These are phyloP conservation scores for Tetanocera ferruginea DNA, from an alignment of 2,888 invertebrate species.

Conservation along the genomic window DNA sequence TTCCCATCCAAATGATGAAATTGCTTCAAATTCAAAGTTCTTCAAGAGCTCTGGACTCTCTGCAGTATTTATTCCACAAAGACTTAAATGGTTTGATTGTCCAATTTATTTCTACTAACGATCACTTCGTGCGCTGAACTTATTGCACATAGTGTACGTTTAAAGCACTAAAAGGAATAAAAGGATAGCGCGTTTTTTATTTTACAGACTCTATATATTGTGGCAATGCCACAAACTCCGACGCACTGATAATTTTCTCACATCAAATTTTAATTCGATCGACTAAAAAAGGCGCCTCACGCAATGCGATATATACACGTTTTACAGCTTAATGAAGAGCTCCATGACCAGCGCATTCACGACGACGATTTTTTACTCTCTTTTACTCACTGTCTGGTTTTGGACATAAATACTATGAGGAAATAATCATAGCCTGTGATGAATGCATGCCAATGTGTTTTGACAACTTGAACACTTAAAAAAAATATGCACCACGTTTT, in stretches of 20 bases:
- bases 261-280: conserved; percentile 59
- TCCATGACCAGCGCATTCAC: conserved; percentile 43
- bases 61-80: conserved; percentile 33
- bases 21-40: neutral
- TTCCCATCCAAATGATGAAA: neutral
- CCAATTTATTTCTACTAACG: conserved; percentile 65
- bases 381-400: neutral
- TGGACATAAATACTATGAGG: conserved; percentile 26
- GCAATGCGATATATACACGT: conserved; percentile 60
- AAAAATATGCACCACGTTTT: neutral
- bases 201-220: conserved; percentile 33
- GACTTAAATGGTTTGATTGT: conserved; percentile 66
- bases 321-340: conserved; percentile 59
- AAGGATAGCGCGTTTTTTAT: conserved; percentile 15
- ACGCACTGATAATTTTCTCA: conserved; percentile 66
- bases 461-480: conserved; percentile 13
- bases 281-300: conserved; percentile 63
- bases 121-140: conserved; percentile 48
- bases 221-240: conserved; percentile 54
- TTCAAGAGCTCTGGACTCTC: neutral
- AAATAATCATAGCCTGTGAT: conserved; percentile 32
- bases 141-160: conserved; percentile 2
- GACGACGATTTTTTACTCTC: conserved; percentile 26
- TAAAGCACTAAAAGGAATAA: conserved; percentile 3
- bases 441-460: conserved; percentile 14